Percentiles rank a stretch among this genome's conserved stretches.
Evolutionary conservation across 2,797 vertebrate species (phyloP).

Genomic region (Leptoclinus maculatus): DNA sequence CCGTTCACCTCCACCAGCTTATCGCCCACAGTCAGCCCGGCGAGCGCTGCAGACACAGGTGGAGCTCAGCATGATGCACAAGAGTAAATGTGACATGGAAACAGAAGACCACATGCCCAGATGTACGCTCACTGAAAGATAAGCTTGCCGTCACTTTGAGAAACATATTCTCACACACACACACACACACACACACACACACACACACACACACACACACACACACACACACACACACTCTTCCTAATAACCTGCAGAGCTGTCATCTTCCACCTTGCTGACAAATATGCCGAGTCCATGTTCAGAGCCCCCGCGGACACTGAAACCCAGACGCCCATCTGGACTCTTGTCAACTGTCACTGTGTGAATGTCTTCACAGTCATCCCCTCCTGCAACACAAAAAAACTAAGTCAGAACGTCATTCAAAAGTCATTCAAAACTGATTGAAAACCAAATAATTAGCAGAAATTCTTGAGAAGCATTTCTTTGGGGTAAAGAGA

Average conservation of each 20-base stretch:
- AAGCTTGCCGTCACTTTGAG: neutral
- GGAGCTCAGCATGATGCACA: slow-evolving; percentile 31
- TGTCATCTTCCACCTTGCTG: slow-evolving; percentile 96
- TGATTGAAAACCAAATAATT: neutral
- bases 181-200: too few species aligned
- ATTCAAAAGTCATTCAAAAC: neutral
- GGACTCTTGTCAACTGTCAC: slow-evolving; percentile 93
- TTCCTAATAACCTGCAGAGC: slow-evolving; percentile 89
- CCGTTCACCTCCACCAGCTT: slow-evolving; percentile 98
- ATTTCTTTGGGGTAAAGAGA: neutral
- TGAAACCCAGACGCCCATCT: slow-evolving; percentile 95
- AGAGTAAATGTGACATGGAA: slow-evolving; percentile 21
- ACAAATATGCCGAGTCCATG: slow-evolving; percentile 97
- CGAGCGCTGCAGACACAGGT: slow-evolving; percentile 83
- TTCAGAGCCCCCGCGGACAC: slow-evolving; percentile 95
- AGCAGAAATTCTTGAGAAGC: neutral
- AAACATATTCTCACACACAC: neutral
- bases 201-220: too few species aligned
- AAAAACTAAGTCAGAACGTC: neutral
- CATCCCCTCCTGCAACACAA: slow-evolving; percentile 87
- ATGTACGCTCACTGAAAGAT: slow-evolving; percentile 12
- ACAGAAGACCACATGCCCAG: neutral
- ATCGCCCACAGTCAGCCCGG: slow-evolving; percentile 93
- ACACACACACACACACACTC: neutral
- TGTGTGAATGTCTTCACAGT: slow-evolving; percentile 92